Percentiles rank a stretch among this genome's conserved stretches.
phyloP scores from a whole-genome alignment of 92 coral and sea anemone species.

The Chrysogorgia sp. region DNA sequence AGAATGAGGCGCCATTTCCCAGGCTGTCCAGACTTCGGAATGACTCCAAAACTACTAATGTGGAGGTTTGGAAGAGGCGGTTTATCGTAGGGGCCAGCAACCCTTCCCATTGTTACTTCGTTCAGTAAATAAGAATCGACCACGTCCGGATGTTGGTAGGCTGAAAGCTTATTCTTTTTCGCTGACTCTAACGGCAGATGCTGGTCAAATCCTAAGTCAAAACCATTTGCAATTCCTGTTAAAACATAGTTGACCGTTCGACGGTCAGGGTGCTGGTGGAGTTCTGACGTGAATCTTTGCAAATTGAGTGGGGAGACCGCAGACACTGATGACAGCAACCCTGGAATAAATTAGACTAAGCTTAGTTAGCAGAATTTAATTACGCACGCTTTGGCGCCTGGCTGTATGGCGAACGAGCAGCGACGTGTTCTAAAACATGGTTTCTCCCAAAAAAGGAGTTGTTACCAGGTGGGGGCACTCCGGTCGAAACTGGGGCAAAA shows the following conservation, averaged over 20 bases:
- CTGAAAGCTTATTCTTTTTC: constrained; percentile 50
- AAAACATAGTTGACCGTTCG: constrained; percentile 26
- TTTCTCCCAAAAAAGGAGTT: too few species aligned
- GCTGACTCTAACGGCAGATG: constrained; percentile 30
- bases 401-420: too few species aligned
- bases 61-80: constrained; percentile 14
- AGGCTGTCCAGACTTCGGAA: too few species aligned
- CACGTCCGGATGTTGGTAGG: constrained; percentile 45
- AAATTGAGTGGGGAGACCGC: constrained; percentile 1
- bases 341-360: constrained; percentile 80
- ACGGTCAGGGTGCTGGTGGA: constrained; percentile 36
- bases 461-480: too few species aligned
- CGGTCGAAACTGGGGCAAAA: too few species aligned
- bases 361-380: too few species aligned
- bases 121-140: constrained; percentile 40
- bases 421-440: too few species aligned
- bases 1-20: too few species aligned
- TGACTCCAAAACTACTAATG: too few species aligned
- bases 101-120: constrained; percentile 38
- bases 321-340: constrained; percentile 44
- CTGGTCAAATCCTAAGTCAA: constrained; percentile 21
- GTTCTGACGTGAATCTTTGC: constrained; percentile 6
- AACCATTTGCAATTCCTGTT: constrained; percentile 31
- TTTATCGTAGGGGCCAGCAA: constrained; percentile 54
- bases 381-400: too few species aligned